These are phyloP conservation scores for Meta bourneti DNA, from an alignment of 2,888 invertebrate genomes.

Conservation along the genomic window DNA sequence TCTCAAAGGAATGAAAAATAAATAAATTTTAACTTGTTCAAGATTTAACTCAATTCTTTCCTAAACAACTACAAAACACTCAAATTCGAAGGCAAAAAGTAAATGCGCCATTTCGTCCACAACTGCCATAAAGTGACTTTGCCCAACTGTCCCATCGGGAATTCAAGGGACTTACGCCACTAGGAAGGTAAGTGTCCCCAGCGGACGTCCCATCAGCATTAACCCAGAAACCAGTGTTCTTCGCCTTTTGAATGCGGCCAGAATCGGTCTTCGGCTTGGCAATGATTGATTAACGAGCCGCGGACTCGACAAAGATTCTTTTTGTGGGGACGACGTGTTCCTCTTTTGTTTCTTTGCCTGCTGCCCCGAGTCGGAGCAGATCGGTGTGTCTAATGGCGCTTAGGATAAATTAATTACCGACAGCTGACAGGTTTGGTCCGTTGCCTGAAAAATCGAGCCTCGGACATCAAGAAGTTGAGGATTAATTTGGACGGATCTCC, in stretches of 20 bases:
- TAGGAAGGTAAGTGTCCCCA: not conserved
- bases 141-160: not conserved
- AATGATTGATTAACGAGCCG: constrained; percentile 67
- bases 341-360: constrained; percentile 50
- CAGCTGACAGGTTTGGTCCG: constrained; percentile 37
- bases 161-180: constrained; percentile 16
- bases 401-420: constrained; percentile 67
- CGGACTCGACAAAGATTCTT: constrained; percentile 58
- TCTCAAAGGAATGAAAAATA: no score
- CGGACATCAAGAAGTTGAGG: constrained; percentile 39
- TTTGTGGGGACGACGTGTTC: constrained; percentile 17
- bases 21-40: no score
- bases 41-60: no score
- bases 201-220: constrained; percentile 51
- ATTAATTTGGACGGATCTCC: constrained; percentile 28
- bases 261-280: constrained; percentile 57
- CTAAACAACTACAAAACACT: no score
- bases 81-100: no score
- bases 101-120: no score
- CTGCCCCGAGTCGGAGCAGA: constrained; percentile 14
- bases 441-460: constrained; percentile 44
- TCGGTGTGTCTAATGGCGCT: constrained; percentile 63
- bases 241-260: constrained; percentile 49
- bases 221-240: constrained; percentile 64
- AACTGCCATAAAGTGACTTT: no score